Evolutionary conservation across 2,797 vertebrate species (phyloP).

Genomic region (Myripristis murdjan): DNA sequence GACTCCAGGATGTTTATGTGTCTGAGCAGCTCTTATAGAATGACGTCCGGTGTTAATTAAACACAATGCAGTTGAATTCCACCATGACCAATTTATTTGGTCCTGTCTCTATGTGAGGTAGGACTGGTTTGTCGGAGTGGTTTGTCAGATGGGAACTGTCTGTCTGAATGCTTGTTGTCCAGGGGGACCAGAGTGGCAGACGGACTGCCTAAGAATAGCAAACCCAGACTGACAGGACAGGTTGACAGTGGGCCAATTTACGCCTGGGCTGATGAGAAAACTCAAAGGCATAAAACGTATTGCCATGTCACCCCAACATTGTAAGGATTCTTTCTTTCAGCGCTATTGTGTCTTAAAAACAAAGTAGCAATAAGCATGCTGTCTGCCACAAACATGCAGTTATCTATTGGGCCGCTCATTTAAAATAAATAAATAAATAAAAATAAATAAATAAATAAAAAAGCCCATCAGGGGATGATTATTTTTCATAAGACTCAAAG

Average conservation of each 20-base stretch:
- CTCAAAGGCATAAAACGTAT: slow-evolving; percentile 13
- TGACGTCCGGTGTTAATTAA: slow-evolving; percentile 75
- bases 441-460: too few species aligned
- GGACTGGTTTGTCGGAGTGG: too few species aligned
- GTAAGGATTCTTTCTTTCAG: background rate
- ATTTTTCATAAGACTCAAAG: too few species aligned
- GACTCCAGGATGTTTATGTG: slow-evolving; percentile 55
- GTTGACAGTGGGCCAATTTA: slow-evolving; percentile 64
- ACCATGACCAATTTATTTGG: slow-evolving; percentile 74
- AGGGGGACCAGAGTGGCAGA: slow-evolving; percentile 64
- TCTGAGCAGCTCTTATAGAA: slow-evolving; percentile 61
- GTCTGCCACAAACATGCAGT: too few species aligned
- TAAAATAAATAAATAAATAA: too few species aligned
- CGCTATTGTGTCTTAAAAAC: background rate
- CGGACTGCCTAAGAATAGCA: slow-evolving; percentile 69
- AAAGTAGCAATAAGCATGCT: too few species aligned
- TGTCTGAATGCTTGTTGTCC: slow-evolving; percentile 50
- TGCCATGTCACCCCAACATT: background rate
- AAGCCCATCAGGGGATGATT: too few species aligned
- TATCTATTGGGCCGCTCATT: too few species aligned
- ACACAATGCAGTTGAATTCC: slow-evolving; percentile 67
- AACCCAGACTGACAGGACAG: slow-evolving; percentile 52
- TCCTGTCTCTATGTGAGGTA: slow-evolving; percentile 51
- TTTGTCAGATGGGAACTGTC: slow-evolving; percentile 64
- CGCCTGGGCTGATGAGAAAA: slow-evolving; percentile 62